Evolutionary conservation across 1,140 invertebrate genomes (phyloP).

Genomic region (Drosophila orena): DNA sequence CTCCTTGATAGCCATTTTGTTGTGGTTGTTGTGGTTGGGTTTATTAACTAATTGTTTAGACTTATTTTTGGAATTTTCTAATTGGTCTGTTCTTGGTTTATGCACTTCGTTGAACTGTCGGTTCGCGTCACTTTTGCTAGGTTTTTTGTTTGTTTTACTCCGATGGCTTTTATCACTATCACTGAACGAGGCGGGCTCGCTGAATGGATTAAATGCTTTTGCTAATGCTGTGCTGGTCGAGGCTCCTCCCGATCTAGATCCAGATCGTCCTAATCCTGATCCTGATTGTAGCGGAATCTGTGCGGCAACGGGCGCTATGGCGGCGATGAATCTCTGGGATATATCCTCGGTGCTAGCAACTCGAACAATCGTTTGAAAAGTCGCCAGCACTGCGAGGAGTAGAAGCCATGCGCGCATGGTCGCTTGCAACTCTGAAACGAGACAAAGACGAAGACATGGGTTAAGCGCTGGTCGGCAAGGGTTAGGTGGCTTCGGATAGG

Average conservation of each 20-base stretch:
- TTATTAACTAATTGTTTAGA: constrained; percentile 73
- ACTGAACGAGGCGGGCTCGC: constrained; percentile 66
- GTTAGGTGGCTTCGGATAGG: constrained; percentile 32
- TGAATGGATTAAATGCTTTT: constrained; percentile 73
- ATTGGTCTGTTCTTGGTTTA: constrained; percentile 81
- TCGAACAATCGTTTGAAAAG: constrained; percentile 83
- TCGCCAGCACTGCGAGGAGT: constrained; percentile 85
- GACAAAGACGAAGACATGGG: constrained; percentile 79
- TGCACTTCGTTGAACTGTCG: constrained; percentile 77
- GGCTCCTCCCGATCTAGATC: neutral
- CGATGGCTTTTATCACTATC: constrained; percentile 62
- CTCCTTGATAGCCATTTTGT: constrained; percentile 64
- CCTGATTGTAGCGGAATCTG: neutral
- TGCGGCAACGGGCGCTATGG: constrained; percentile 58
- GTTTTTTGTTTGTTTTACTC: constrained; percentile 37
- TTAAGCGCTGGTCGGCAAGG: constrained; percentile 66
- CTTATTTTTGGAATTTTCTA: constrained; percentile 82
- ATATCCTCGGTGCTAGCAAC: constrained; percentile 85
- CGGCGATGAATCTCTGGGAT: constrained; percentile 80
- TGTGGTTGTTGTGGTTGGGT: constrained; percentile 18
- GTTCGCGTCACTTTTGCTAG: constrained; percentile 64
- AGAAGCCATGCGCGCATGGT: constrained; percentile 86
- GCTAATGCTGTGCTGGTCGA: constrained; percentile 56
- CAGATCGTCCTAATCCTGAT: neutral
- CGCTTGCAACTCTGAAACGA: constrained; percentile 86